These are phyloP conservation scores for Trachops cirrhosus DNA, from an alignment of 2,797 vertebrate genomes.

Conservation along the genomic window DNA sequence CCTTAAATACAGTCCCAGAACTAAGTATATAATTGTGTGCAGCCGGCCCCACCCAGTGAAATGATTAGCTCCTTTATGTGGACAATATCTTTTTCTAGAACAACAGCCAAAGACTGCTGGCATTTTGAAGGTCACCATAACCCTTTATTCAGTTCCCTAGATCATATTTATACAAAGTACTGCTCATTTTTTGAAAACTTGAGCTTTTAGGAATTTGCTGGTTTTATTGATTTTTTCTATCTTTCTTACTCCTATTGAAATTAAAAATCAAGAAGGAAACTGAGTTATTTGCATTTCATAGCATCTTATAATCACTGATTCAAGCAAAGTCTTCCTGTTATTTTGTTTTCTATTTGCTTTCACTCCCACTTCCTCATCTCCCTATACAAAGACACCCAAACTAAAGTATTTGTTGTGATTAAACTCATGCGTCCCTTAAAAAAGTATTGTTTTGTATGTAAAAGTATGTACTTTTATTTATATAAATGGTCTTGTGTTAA, in stretches of 20 bases:
- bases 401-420: neutral
- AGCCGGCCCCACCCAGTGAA: fast-evolving
- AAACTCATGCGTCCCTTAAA: neutral
- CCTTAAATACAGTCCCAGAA: neutral
- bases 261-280: neutral
- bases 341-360: neutral
- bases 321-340: neutral
- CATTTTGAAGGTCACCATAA: neutral
- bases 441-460: neutral
- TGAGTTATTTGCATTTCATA: neutral
- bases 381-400: neutral
- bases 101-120: neutral
- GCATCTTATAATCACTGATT: neutral
- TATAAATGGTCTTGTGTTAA: neutral
- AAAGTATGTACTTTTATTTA: neutral
- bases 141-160: neutral
- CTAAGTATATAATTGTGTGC: neutral
- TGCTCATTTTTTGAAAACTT: neutral
- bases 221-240: neutral
- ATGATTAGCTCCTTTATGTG: neutral
- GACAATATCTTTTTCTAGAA: neutral
- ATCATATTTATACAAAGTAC: neutral
- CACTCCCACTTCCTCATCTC: neutral
- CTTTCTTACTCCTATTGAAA: neutral
- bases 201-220: neutral